Evolutionary conservation across 1,140 invertebrate genomes (phyloP), one percentile per base, ranked within the genome.

Genomic region (Parasteatoda tepidariorum): DNA sequence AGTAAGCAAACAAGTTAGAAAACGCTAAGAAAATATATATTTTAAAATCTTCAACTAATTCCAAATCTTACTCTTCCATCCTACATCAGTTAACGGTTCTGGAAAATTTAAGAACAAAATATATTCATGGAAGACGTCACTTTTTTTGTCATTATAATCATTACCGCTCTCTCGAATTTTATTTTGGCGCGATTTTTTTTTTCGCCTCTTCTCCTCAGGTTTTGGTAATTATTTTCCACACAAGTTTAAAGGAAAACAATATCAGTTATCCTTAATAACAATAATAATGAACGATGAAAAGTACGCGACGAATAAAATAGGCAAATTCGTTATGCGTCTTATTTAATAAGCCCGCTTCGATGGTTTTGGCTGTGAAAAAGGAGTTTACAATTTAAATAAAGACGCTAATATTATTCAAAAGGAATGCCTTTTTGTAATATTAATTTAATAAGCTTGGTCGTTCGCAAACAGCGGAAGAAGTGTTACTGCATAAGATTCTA

Each of bases 211-310:
- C 61, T 55, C 34, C 62, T 28, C 75, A 67, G 75, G 62, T 78
- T 30, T 30, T 28, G 55, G 66, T 82, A 82, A 82, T 82, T 82
- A 82, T 82, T 82, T 82, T 82, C 31, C 78, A 82, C 78, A 64
- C 78, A 82, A 67, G 66, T 82, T 82, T 59, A 82, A 66, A 55
- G 66, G 66, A 82, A 82, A 82, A 82, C 78, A 82, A 82, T 82
- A 82, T 82, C 78, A 82, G 78, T 82, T 82, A 82, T 82, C 78
- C 66, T 71, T 82, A 82, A 82, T 82, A 82, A 82, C 78, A 82
- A 82, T 82, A 82, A 82, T 82, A 82, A 82, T 82, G 78, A 82
- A 57, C 78, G 78, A 82, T 81, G 78, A 81, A 81, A 81, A 59
- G 54, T 59, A 62, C 31, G 57, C 78, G 78, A 81, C 66, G 78